phyloP scores from a whole-genome alignment of 2,797 vertebrate species.

The Halcyon smyrnensis region DNA sequence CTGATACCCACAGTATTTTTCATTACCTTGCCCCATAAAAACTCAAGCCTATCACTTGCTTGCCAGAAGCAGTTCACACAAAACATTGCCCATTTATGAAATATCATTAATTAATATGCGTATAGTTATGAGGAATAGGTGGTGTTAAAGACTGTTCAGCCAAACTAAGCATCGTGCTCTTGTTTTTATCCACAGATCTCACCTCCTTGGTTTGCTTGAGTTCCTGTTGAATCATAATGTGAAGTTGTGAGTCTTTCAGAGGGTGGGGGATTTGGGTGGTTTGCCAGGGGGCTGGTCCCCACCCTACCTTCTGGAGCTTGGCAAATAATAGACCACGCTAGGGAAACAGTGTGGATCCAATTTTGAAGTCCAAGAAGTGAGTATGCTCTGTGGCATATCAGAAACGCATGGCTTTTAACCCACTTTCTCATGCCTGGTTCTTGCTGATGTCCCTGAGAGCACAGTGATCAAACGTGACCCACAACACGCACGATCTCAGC shows the following conservation, averaged over 20 bases:
- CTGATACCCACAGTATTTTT: neutral
- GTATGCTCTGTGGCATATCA: neutral
- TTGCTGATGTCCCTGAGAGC: neutral
- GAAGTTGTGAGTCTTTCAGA: neutral
- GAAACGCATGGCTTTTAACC: neutral
- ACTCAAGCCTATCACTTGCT: neutral
- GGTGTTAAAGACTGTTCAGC: neutral
- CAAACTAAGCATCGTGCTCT: slow-evolving; percentile 4
- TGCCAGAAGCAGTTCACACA: slow-evolving; percentile 14
- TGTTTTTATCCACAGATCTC: neutral
- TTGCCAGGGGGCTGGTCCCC: neutral
- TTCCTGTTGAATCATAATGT: neutral
- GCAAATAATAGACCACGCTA: neutral
- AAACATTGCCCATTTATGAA: slow-evolving; percentile 14
- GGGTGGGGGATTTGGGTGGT: neutral
- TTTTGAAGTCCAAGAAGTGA: neutral
- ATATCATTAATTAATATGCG: slow-evolving; percentile 21
- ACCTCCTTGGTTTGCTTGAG: neutral
- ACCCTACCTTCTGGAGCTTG: neutral
- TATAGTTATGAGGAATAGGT: neutral
- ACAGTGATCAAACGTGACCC: neutral
- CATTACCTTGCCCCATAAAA: neutral
- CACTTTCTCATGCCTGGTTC: neutral
- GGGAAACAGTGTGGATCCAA: neutral
- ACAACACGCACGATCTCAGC: neutral